Evolutionary conservation across 2,888 invertebrate genomes (phyloP).

Genomic region (Vandiemenella viatica): DNA sequence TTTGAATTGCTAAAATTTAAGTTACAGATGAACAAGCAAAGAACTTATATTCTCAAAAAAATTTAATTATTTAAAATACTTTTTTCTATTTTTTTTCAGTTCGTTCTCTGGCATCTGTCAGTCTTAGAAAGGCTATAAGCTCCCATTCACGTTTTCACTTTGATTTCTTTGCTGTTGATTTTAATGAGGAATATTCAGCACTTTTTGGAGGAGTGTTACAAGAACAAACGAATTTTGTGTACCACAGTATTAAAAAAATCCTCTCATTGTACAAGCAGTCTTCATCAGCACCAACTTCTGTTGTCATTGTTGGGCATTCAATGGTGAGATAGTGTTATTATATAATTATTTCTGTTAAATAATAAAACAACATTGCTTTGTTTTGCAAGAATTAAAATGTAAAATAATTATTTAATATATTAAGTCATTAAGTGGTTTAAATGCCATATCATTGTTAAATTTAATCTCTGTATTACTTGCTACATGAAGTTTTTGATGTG

Average conservation of each 20-base stretch:
- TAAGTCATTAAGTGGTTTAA: no score
- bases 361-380: no score
- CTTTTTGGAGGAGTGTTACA: slow-evolving; percentile 69
- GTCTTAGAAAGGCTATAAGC: slow-evolving; percentile 65
- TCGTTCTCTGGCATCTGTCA: slow-evolving; percentile 83
- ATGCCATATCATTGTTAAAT: no score
- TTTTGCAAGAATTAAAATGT: no score
- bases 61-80: slow-evolving; percentile 5
- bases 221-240: slow-evolving; percentile 59
- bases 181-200: slow-evolving; percentile 79
- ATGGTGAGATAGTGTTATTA: slow-evolving; percentile 47
- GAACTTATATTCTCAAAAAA: neutral
- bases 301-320: slow-evolving; percentile 86
- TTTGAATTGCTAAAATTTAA: no score
- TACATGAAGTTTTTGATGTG: no score
- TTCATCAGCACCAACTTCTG: slow-evolving; percentile 35
- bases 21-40: neutral
- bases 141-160: slow-evolving; percentile 58
- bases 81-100: slow-evolving; percentile 32
- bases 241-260: slow-evolving; percentile 53
- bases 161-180: slow-evolving; percentile 83
- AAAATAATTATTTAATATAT: no score
- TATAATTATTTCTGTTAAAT: no score
- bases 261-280: slow-evolving; percentile 51
- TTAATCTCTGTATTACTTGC: no score